Conservation (phyloP, 2,888 invertebrate genomes). For the Eilema depressum region DNA sequence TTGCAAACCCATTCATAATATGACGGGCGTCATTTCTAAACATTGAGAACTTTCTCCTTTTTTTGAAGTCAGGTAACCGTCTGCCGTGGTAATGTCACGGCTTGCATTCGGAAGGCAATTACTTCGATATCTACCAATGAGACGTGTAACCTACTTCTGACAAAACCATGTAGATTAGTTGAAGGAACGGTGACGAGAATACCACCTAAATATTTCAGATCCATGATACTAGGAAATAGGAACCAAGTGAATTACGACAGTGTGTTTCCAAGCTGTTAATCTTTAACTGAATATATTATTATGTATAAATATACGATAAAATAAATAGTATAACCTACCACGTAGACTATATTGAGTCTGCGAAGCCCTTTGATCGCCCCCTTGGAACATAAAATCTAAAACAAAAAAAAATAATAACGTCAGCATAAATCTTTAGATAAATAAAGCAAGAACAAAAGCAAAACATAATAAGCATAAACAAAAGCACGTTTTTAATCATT, state of each 20-base stretch:
- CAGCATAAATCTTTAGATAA: neutral
- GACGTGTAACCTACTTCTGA: too few species aligned
- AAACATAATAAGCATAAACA: slow-evolving; percentile 3
- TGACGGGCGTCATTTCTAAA: too few species aligned
- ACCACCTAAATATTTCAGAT: neutral
- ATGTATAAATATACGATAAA: neutral
- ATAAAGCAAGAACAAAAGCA: neutral
- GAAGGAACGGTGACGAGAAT: neutral
- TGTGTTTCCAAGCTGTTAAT: neutral
- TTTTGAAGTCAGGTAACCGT: too few species aligned
- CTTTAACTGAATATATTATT: neutral
- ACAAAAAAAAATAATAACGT: slow-evolving; percentile 21
- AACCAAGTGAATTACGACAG: neutral
- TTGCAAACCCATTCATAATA: too few species aligned
- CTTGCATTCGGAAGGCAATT: too few species aligned
- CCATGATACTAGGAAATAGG: neutral
- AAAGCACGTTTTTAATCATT: too few species aligned
- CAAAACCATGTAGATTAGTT: neutral
- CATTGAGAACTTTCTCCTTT: too few species aligned
- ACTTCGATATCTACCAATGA: too few species aligned
- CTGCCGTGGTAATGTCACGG: neutral
- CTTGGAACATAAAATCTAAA: slow-evolving; percentile 35
- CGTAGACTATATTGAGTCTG: slow-evolving; percentile 32
- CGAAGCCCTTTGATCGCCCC: slow-evolving; percentile 25
- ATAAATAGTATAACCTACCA: slow-evolving; percentile 23